These are phyloP conservation scores for Mustelus asterias DNA, from an alignment of 2,113 vertebrate genomes.

Conservation along the genomic window DNA sequence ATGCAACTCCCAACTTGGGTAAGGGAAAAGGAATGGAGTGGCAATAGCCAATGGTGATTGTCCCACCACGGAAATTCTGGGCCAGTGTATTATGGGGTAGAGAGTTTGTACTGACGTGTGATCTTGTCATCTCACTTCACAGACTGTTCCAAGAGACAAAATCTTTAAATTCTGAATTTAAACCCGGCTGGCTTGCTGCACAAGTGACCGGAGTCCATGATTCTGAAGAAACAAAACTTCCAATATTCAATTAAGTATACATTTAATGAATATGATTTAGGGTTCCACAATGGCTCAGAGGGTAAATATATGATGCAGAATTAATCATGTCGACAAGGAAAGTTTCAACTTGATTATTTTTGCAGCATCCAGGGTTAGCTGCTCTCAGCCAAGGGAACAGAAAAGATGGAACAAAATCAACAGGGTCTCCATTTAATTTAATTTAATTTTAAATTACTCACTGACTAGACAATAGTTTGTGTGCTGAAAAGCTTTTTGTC, in stretches of 20 bases:
- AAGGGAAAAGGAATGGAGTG: no score
- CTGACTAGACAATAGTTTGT: neutral
- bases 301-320: neutral
- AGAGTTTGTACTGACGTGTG: neutral
- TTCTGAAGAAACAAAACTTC: neutral
- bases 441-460: neutral
- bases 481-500: neutral
- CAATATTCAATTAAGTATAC: neutral
- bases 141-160: neutral
- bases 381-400: neutral
- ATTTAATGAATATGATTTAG: neutral
- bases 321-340: neutral
- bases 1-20: no score
- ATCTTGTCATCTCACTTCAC: neutral
- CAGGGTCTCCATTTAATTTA: neutral
- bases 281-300: neutral
- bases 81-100: no score
- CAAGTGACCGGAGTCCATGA: neutral
- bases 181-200: neutral
- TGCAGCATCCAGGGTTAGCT: neutral
- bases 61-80: no score
- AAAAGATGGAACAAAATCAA: neutral
- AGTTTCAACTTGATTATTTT: neutral
- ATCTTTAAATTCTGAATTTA: neutral
- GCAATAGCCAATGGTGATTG: no score